Evolutionary conservation across 2,113 vertebrate genomes (phyloP).

Genomic region (Prietella phreatophila): DNA sequence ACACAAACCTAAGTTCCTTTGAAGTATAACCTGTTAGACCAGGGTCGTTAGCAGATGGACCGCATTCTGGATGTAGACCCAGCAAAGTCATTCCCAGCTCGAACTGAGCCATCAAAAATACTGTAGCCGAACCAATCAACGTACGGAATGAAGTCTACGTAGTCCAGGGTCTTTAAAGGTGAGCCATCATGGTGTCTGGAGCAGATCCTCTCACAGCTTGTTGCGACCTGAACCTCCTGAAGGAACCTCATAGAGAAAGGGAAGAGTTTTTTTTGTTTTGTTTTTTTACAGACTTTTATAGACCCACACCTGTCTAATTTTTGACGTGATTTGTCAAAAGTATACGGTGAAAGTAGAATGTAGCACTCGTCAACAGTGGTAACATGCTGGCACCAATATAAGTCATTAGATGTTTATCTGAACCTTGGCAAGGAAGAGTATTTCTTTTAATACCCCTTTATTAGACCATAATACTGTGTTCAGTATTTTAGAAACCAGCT

Average conservation of each 20-base stretch:
- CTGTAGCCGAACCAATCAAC: background rate
- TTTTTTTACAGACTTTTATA: background rate
- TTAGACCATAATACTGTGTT: background rate
- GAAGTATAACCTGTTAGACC: background rate
- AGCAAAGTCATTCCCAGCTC: background rate
- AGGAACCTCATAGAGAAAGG: background rate
- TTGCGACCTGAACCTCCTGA: background rate
- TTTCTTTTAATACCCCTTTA: background rate
- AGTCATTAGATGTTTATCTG: background rate
- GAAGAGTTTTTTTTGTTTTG: background rate
- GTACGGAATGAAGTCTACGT: background rate
- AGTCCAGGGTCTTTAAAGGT: background rate
- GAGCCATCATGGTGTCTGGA: background rate
- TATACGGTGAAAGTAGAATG: background rate
- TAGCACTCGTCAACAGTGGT: background rate
- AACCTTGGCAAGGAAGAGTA: background rate
- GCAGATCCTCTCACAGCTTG: background rate
- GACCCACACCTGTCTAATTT: too few species aligned
- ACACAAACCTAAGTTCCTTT: background rate
- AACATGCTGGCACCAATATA: background rate
- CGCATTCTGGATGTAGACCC: background rate
- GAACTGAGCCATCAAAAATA: background rate
- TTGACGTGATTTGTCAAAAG: background rate
- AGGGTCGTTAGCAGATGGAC: background rate
- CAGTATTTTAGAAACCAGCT: background rate